Conservation (phyloP, 1,140 invertebrate genomes). For the Tetranychus urticae region DNA sequence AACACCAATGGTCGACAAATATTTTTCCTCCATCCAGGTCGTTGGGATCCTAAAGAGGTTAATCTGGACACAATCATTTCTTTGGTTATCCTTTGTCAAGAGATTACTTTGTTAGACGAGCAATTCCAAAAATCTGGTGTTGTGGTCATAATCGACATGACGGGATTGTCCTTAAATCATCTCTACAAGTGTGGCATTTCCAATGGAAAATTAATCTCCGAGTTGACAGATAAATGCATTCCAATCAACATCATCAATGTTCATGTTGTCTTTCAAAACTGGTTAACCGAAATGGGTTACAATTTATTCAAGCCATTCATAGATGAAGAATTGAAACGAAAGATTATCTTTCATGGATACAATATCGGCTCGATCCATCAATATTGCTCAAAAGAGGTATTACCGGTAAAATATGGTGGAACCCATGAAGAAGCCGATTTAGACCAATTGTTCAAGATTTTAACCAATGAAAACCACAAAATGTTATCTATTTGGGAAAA, state of each 20-base stretch:
- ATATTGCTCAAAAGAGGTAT: background rate
- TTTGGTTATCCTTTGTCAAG: background rate
- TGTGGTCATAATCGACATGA: background rate
- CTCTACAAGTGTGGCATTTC: background rate
- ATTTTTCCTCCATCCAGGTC: background rate
- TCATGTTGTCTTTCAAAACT: background rate
- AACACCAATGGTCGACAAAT: background rate
- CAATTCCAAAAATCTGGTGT: background rate
- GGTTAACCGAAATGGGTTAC: background rate
- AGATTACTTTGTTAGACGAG: background rate
- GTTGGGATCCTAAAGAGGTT: background rate
- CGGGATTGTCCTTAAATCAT: background rate
- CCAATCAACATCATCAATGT: background rate
- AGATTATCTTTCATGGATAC: background rate
- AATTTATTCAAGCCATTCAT: background rate
- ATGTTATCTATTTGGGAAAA: too few relatives aligned
- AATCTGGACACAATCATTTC: background rate
- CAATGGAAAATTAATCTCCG: background rate
- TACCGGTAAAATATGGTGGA: background rate
- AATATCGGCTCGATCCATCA: background rate
- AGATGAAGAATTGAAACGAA: background rate
- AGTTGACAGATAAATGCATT: background rate
- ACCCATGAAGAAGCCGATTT: background rate
- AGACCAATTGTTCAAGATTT: too few relatives aligned
- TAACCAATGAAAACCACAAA: too few relatives aligned